Base-by-base conservation (phyloP, 2,113 vertebrate genomes). In the Phyllopteryx taeniolatus region DNA sequence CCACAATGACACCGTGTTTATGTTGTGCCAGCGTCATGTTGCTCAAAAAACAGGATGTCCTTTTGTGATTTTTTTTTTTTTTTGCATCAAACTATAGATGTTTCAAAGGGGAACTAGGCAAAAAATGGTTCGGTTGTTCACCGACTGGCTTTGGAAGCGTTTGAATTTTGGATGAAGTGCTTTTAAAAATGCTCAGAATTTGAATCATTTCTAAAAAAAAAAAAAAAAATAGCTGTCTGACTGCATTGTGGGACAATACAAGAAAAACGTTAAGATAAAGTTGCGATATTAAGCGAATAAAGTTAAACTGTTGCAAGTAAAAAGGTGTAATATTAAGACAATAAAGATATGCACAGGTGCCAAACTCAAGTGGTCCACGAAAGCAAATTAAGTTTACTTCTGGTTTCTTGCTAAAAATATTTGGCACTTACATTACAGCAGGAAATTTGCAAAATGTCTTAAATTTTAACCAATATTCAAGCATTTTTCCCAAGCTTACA, bases 1-100 rank as follows among this genome's bases (percentile, higher is more conserved):
- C 22, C 1, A 15, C 54, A 42, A 49, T 51, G 56, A 79, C 74
- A 79, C 27, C 68, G 59, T 74, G 59, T 51, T 51, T 68, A 68
- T 20, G 27, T 53, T 53, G 44, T 35, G 44, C 22, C 46, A 17
- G 17, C 14, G 66, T 49, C 51, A 19, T 54, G 17, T 54, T 20
- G 15, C 19, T 20, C 22, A 17, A 66, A 15, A 20, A 42, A 46
- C 44, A 15, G 27, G 42, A 44, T 15, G 5, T 46, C 9, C 12
- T 54, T 20, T n/a, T 54, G 49, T 0, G 27, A 42, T 54, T 68
- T 68, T 33, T 15, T 51, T 1, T 20, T 12, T 15, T 12, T 42
- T 39, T 15, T 8, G 31, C 5, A 15, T 20, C 0, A 51, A 46
- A 51, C 3, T 27, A 35, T 7, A 8, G 35, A 10, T 20, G 59